Evolutionary conservation across 1,140 invertebrate species (phyloP).

Genomic region (Colletes gigas): DNA sequence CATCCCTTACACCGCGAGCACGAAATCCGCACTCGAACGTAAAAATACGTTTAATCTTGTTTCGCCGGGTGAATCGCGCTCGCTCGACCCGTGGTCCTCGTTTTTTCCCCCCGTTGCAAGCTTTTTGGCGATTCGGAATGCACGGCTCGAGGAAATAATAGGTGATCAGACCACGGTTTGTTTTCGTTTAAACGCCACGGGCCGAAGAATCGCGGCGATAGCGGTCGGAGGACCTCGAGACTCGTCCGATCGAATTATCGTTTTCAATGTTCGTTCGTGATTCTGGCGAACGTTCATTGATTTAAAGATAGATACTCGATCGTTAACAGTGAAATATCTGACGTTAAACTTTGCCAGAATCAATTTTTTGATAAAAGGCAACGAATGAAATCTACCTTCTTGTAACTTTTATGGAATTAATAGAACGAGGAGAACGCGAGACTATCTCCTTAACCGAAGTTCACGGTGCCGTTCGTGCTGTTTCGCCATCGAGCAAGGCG

Average conservation of each 20-base stretch:
- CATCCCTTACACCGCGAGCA: not conserved
- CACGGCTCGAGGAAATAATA: conserved; percentile 12
- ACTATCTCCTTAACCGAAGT: not conserved
- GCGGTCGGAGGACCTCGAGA: not conserved
- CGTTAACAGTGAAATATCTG: not conserved
- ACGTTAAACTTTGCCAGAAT: too few species aligned
- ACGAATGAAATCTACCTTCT: too few species aligned
- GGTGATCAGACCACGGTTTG: conserved; percentile 15
- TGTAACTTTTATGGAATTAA: too few species aligned
- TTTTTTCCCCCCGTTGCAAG: too few species aligned
- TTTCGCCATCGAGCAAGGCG: not conserved
- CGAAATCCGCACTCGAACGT: conserved; percentile 41
- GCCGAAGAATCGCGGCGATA: not conserved
- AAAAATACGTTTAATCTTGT: conserved; percentile 64
- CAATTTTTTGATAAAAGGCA: too few species aligned
- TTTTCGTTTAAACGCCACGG: not conserved
- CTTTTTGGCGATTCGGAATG: conserved; percentile 28
- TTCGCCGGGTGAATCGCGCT: conserved; percentile 31
- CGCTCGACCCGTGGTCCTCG: not conserved
- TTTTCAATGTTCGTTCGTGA: not conserved
- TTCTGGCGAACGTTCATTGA: not conserved
- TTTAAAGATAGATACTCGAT: not conserved
- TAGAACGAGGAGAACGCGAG: too few species aligned
- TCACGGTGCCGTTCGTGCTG: not conserved
- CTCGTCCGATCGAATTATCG: not conserved